Base-by-base conservation (phyloP, 2,113 vertebrate genomes). In the Brachypteracias leptosomus region DNA sequence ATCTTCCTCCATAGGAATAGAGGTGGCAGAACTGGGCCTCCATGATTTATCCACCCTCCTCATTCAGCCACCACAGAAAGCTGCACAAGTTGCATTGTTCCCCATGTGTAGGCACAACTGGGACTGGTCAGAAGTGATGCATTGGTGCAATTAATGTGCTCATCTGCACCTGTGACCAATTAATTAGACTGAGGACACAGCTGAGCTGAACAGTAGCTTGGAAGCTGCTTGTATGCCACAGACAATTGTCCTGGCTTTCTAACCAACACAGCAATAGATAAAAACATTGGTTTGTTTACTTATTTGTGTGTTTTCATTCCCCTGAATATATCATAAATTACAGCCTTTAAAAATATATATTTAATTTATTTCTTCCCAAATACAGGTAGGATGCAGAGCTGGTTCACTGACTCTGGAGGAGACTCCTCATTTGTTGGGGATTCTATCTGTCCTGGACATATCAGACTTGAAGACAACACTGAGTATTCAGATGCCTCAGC, bases 121-220 rank as follows among this genome's bases (percentile, higher is more conserved):
- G 42, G 61, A n/a, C 33, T 29, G 44, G 55, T 67, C 93, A 93
- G 10, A 68, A 94, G 76, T 83, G 85, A 97, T 94, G 54, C 91
- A 97, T 89, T 16, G 76, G 67, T 77, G 82, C 76, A 93, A 94
- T 96, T 95, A 94, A 88, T 52, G 90, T 47, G 55, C 47, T 51
- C 71, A 57, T 82, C 78, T 91, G 59, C 77, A 94, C 77, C 66
- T 92, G 54, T 71, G 62, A 74, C 92, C 72, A 87, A 57, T 75
- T 96, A 93, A 96, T 94, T 88, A 96, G 79, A 68, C 77, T 72
- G 33, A 40, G 72, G 72, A 78, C 17, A 61, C 2, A 1, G 51
- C 72, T 68, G 73, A 89, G 62, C 85, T 72, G 70, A 92, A 36
- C 19, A 74, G 80, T 16, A 82, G 38, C 73, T 87, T 87, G 90